Evolutionary conservation across 2,113 vertebrate species (phyloP), one percentile per base, ranked within the genome.

Genomic region (Aldabrachelys gigantea): DNA sequence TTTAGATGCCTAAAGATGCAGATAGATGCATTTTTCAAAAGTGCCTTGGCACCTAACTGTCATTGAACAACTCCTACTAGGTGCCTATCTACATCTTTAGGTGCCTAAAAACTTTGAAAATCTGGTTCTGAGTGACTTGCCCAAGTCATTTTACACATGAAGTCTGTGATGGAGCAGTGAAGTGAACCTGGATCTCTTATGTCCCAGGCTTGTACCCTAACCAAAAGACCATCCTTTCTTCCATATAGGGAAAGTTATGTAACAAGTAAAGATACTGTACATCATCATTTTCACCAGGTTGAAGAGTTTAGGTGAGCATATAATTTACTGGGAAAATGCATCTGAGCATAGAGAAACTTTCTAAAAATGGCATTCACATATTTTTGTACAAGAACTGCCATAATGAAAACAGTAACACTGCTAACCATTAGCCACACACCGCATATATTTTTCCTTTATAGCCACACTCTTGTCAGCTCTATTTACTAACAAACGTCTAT

Each of bases 251-350:
- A 22, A 75, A 75, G 41, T 75, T 72, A 72, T 22, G 21, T 75
- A 41, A 22, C 35, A 81, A 31, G 9, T 21, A 49, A 41, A 88
- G 0, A 5, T 56, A 38, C 49, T 52, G 62, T 25, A 65, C 80
- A 89, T 10, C 17, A 9, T 8, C 57, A 5, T 1, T 4, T 5
- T 27, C 35, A 47, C 4, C 11, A 6, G 0, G 11, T 5, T 12
- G 2, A 1, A 79, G 27, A 24, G 5, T 62, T 76, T 44, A 69
- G 62, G 81, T 24, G 19, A 82, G 41, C 1, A 83, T 50, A 11
- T 7, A 6, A 84, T 82, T 56, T 3, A 52, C 11, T 75, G 4
- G 78, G 88, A 25, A 62, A 84, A 41, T 35, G 49, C 44, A 14
- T n/a, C 2, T 4, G 65, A 89, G n/a, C 14, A 4, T 5, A 3